These are phyloP conservation scores for Halcyon malimbica DNA, from an alignment of 2,113 vertebrate species.

Conservation along the genomic window DNA sequence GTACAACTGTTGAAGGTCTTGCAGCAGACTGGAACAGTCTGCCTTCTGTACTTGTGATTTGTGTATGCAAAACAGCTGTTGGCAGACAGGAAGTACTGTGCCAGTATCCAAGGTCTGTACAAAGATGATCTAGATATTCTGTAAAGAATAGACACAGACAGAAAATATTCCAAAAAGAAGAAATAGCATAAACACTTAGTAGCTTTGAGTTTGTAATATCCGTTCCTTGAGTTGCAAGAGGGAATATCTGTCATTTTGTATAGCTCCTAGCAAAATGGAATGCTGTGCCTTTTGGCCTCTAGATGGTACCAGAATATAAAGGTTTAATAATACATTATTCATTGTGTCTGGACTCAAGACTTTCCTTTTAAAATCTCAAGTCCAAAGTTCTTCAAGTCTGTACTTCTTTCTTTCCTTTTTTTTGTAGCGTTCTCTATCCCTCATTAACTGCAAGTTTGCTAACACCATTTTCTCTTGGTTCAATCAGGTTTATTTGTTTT, in stretches of 20 bases:
- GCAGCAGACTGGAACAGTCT: not conserved
- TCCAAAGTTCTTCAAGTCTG: not conserved
- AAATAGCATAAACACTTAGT: not conserved
- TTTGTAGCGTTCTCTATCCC: not conserved
- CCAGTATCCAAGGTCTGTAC: not conserved
- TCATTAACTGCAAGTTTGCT: not conserved
- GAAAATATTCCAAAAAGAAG: not conserved
- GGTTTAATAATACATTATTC: not conserved
- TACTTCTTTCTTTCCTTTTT: not conserved
- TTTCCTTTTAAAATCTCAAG: not conserved
- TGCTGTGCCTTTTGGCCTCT: slow-evolving; percentile 50
- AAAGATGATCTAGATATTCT: not conserved
- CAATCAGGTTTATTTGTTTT: not conserved
- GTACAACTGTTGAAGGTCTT: not conserved
- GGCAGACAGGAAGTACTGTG: not conserved
- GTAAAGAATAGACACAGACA: not conserved
- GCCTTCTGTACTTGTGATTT: not conserved
- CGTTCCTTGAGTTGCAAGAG: not conserved
- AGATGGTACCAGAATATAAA: slow-evolving; percentile 60
- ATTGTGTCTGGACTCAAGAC: not conserved
- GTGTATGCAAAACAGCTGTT: not conserved
- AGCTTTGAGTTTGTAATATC: not conserved
- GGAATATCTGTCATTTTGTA: not conserved
- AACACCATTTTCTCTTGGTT: not conserved
- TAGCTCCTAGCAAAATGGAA: not conserved